phyloP scores from a whole-genome alignment of 2,113 vertebrate genomes.

The Corythornis madagascariensis region DNA sequence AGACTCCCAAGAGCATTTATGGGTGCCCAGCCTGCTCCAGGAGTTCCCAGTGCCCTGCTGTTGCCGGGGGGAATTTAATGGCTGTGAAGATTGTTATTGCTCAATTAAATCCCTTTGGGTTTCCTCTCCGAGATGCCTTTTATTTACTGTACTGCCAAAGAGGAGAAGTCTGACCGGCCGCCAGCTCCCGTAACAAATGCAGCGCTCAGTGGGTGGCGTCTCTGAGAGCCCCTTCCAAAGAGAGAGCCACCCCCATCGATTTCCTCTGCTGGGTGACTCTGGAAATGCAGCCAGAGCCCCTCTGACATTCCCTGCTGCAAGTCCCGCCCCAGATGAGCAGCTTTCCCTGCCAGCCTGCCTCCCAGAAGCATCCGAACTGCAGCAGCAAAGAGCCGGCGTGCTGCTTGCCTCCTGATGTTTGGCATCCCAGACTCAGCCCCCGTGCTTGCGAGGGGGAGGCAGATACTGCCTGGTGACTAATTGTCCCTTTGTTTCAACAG shows the following conservation, averaged over 20 bases:
- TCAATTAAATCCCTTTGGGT: neutral
- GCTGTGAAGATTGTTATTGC: neutral
- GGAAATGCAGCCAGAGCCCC: neutral
- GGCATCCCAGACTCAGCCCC: neutral
- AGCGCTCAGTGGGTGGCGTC: neutral
- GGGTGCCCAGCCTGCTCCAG: neutral
- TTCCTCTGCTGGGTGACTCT: neutral
- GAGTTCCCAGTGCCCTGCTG: neutral
- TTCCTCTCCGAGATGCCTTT: neutral
- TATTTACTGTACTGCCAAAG: neutral
- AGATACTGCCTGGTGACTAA: neutral
- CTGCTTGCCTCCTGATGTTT: neutral
- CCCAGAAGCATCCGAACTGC: neutral
- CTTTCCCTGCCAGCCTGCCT: neutral
- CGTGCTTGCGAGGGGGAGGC: neutral
- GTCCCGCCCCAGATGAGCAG: neutral
- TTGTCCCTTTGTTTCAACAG: neutral
- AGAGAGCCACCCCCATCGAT: neutral
- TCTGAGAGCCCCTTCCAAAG: neutral
- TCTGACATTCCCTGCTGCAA: neutral
- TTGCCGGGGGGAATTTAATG: fast-evolving
- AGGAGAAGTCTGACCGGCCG: neutral
- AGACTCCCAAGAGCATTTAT: fast-evolving
- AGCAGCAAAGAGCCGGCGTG: fast-evolving
- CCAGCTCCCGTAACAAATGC: neutral